These are phyloP conservation scores for Bucco capensis DNA, from an alignment of 2,113 vertebrate species.

Conservation along the genomic window DNA sequence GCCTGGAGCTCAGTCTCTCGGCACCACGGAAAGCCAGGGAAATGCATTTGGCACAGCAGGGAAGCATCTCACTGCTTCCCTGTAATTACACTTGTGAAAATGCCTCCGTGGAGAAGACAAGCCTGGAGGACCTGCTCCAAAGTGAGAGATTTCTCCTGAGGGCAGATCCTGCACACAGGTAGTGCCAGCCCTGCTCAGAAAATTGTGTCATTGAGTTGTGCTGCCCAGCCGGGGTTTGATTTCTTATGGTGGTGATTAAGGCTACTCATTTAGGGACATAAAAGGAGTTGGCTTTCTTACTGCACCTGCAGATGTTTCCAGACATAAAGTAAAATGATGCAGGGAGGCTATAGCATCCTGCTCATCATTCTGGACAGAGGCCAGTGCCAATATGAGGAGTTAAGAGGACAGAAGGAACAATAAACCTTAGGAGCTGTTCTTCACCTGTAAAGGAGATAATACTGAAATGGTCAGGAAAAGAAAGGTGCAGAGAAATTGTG, in stretches of 20 bases:
- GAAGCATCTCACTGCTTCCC: not conserved
- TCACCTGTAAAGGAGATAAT: not conserved
- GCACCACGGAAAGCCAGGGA: rapidly evolving
- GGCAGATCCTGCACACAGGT: not conserved
- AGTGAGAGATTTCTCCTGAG: not conserved
- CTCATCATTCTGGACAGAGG: not conserved
- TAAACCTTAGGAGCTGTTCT: not conserved
- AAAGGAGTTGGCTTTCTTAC: constrained; percentile 52
- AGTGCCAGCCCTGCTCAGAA: not conserved
- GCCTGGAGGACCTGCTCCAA: not conserved
- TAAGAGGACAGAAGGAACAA: not conserved
- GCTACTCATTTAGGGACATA: constrained; percentile 46
- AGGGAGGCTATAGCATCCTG: not conserved
- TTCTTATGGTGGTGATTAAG: constrained; percentile 46
- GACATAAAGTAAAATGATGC: constrained; percentile 46
- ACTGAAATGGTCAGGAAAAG: not conserved
- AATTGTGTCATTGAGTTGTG: not conserved
- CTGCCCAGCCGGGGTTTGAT: constrained; percentile 30
- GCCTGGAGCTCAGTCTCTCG: not conserved
- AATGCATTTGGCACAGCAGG: not conserved
- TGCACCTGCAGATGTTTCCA: constrained; percentile 46
- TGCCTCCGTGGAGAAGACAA: not conserved
- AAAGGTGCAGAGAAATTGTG: not conserved
- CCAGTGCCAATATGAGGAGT: not conserved
- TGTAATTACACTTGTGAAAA: constrained; percentile 26